Conservation (phyloP, 1,140 invertebrate genomes). For the Cydia strobilella region DNA sequence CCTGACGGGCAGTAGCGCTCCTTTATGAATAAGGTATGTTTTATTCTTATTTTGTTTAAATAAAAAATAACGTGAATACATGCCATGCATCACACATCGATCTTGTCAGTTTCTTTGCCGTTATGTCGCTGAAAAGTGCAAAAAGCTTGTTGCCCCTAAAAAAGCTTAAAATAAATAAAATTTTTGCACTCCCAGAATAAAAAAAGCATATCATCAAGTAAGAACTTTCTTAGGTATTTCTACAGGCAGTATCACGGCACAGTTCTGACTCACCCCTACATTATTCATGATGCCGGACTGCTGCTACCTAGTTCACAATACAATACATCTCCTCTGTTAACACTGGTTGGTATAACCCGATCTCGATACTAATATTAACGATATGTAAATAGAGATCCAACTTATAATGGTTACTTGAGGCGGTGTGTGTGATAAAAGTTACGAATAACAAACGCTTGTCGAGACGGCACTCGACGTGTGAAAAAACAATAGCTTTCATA, state of each 20-base stretch:
- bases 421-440: not conserved
- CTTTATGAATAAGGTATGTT: not conserved
- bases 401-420: not conserved
- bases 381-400: not conserved
- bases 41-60: not conserved
- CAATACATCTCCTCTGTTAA: not conserved
- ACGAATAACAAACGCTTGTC: not conserved
- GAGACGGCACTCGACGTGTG: constrained; percentile 11
- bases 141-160: constrained; percentile 22
- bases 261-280: constrained; percentile 1
- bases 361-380: not conserved
- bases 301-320: not conserved
- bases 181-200: not conserved
- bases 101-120: no score
- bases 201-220: not conserved
- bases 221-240: constrained; percentile 13
- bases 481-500: constrained; percentile 16
- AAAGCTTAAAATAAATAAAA: not conserved
- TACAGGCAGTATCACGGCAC: constrained; percentile 2
- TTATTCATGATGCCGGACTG: constrained; percentile 7
- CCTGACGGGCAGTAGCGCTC: not conserved
- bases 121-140: no score
- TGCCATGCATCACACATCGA: no score
- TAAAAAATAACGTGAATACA: no score
- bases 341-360: not conserved